Evolutionary conservation across 2,113 vertebrate genomes (phyloP).

Genomic region (Panthera leo): DNA sequence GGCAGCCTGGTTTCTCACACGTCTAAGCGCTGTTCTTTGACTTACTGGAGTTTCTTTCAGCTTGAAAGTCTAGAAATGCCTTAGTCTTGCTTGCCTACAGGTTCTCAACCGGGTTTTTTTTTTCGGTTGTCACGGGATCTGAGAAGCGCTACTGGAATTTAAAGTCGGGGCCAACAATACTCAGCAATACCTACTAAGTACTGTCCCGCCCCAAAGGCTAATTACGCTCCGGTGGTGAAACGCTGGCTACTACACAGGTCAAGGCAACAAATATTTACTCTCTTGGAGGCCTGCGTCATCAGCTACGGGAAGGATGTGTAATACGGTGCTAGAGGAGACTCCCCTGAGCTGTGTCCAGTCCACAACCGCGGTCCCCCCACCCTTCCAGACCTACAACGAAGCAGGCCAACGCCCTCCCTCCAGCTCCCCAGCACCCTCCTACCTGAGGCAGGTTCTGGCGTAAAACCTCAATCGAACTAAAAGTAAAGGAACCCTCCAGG

Average conservation of each 20-base stretch:
- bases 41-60: neutral
- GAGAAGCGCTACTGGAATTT: neutral
- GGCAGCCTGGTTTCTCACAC: neutral
- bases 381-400: neutral
- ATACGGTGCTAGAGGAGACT: neutral
- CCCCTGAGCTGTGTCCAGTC: neutral
- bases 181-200: neutral
- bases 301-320: neutral
- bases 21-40: neutral
- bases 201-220: neutral
- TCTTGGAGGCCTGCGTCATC: neutral
- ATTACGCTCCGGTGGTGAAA: neutral
- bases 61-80: neutral
- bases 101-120: neutral
- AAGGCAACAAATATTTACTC: neutral
- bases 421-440: neutral
- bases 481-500: neutral
- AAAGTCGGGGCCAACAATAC: neutral
- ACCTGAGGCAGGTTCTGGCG: conserved; percentile 53
- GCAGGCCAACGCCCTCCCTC: neutral
- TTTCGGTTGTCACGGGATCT: neutral
- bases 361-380: neutral
- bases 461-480: neutral
- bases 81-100: neutral
- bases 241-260: neutral